A percentile compares a stretch with the other conserved stretches of the same genome.
phyloP scores from a whole-genome alignment of 2,797 vertebrate genomes.

The Scarus forsteni region DNA sequence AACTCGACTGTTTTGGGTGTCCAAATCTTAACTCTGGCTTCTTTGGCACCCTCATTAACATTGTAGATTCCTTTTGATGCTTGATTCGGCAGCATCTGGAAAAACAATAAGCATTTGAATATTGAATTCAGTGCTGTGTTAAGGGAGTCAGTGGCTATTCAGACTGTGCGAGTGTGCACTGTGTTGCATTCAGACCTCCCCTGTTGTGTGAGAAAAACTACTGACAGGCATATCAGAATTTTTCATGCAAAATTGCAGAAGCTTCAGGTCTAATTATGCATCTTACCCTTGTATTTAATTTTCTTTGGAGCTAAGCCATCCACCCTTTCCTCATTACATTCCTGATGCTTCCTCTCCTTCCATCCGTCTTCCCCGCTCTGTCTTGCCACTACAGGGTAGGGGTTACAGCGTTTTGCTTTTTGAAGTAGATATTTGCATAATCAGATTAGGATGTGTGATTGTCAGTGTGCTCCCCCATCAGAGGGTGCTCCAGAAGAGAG shows the following conservation, averaged over 20 bases:
- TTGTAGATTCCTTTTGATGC: conserved; percentile 78
- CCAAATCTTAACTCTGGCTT: conserved; percentile 58
- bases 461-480: conserved; percentile 82
- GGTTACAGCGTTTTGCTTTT: conserved; percentile 92
- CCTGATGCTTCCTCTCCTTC: conserved; percentile 52
- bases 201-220: conserved; percentile 25
- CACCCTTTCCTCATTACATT: conserved; percentile 38
- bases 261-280: conserved; percentile 2
- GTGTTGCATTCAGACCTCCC: conserved; percentile 47
- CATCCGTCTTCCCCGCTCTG: conserved; percentile 48
- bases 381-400: conserved; percentile 78
- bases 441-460: conserved; percentile 93
- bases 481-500: conserved; percentile 93
- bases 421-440: conserved; percentile 99
- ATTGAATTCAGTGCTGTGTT: conserved; percentile 69
- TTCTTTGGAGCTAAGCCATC: conserved; percentile 24
- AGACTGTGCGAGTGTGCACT: conserved; percentile 33
- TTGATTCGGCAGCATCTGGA: conserved; percentile 68
- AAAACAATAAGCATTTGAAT: conserved; percentile 81
- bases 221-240: neutral
- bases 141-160: conserved; percentile 63
- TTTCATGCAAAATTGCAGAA: conserved; percentile 8
- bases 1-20: conserved; percentile 57
- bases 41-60: conserved; percentile 79
- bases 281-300: conserved; percentile 24